Percentiles rank a stretch among this genome's conserved stretches.
Conservation (phyloP, 1,140 invertebrate genomes). For the Cotesia typhae region DNA sequence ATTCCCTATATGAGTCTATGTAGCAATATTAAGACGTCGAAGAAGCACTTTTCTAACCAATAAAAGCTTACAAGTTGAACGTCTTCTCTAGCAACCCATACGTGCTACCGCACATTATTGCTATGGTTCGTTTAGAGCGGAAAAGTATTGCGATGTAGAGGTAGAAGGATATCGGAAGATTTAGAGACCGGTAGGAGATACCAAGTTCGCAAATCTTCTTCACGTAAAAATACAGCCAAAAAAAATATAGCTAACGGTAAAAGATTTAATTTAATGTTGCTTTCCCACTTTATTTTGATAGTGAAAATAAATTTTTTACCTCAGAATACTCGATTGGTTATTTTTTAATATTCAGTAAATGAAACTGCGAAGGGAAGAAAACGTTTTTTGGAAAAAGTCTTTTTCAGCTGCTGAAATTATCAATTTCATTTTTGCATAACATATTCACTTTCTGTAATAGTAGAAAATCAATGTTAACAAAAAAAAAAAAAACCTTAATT, state of each 20-base stretch:
- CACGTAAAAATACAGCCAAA: background rate
- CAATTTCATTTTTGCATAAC: no score
- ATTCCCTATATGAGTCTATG: no score
- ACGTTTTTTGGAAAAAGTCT: no score
- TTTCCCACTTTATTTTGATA: slow-evolving; percentile 29
- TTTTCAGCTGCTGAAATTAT: no score
- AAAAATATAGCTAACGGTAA: background rate
- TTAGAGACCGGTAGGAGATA: slow-evolving; percentile 34
- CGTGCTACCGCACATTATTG: slow-evolving; percentile 31
- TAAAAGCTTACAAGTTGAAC: slow-evolving; percentile 1
- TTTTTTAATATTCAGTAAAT: no score
- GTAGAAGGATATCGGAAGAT: slow-evolving; percentile 33
- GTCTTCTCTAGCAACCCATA: background rate
- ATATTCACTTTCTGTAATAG: no score
- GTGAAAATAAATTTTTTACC: background rate
- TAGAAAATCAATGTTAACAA: no score
- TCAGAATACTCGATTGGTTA: no score
- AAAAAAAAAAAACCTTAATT: no score
- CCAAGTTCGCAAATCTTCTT: slow-evolving; percentile 33
- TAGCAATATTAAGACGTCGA: background rate
- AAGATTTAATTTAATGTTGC: slow-evolving; percentile 19
- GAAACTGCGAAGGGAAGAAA: no score
- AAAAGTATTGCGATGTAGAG: slow-evolving; percentile 29
- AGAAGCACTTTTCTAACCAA: slow-evolving; percentile 12
- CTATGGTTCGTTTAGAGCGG: slow-evolving; percentile 14